Base-by-base conservation (phyloP, 1,140 invertebrate species). In the Drusus annulatus region DNA sequence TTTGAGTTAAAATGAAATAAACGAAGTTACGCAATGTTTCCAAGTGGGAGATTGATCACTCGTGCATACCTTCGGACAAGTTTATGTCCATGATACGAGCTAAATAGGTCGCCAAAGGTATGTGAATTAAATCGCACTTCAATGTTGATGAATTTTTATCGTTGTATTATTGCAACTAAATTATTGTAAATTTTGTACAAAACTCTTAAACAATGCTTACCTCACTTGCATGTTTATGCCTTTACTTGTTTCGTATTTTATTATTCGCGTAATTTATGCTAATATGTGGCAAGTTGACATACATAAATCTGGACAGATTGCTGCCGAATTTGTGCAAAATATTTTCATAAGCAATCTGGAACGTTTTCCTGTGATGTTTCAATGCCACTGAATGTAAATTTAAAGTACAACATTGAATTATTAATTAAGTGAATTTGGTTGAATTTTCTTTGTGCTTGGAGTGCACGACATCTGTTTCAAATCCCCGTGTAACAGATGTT, bases 1-100 rank as follows among this genome's bases (percentile, higher is more conserved):
- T 81, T 65, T 36, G 31, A 75, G 15, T 69, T 25, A 75, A 81
- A 76, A 81, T 76, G 80, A 76, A 75, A 81, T 81, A 75, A 79
- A 79, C n/a, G 4, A 58, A 8, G 51, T 81, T 79, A 58, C 69
- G 80, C 60, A 76, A 81, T 79, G 80, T 13, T 69, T 50, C 23
- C 73, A 60, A 58, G 51, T 45, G 13, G 51, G 52, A 76, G 52
- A 36, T 17, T 36, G 71, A 28, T 58, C 78, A 62, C 45, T 74
- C 77, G 71, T 76, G 65, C 78, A 58, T 62, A 52, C 63, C 56
- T 17, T 63, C 16, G 78, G 78, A 74, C 56, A 16, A 36, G 51
- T 31, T 60, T 51, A 36, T 28, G 69, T 25, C 62, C 78, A 74
- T 63, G 68, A 80, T 80, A 56, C 45, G 31, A 63, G 69, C 62